A percentile compares a stretch with the other conserved stretches of the same genome.
These are phyloP conservation scores for Cryptocephalus primarius DNA, from an alignment of 2,888 invertebrate genomes.

Conservation along the genomic window DNA sequence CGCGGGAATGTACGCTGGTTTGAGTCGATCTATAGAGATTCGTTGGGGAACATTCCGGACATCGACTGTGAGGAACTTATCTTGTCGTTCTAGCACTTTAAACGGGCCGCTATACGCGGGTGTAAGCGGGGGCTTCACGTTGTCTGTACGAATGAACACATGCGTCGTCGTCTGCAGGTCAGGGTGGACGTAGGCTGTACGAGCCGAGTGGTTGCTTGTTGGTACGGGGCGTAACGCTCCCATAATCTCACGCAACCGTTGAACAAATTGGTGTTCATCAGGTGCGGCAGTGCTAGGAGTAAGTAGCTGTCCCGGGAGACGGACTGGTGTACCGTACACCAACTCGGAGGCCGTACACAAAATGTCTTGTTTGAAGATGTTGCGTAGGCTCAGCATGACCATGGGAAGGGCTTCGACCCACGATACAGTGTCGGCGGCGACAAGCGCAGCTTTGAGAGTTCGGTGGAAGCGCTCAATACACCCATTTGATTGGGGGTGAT, in stretches of 20 bases:
- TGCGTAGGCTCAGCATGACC: too few species aligned
- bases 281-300: not conserved
- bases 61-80: conserved; percentile 10
- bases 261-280: conserved; percentile 1
- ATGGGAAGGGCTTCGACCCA: too few species aligned
- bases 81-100: conserved; percentile 10
- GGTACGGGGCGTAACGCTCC: conserved; percentile 2
- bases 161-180: conserved; percentile 32
- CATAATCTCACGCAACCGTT: conserved; percentile 3
- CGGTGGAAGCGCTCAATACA: too few species aligned
- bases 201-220: not conserved
- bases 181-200: conserved; percentile 30
- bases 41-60: conserved; percentile 8
- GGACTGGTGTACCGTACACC: too few species aligned
- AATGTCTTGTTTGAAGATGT: too few species aligned
- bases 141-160: conserved; percentile 24
- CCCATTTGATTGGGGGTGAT: too few species aligned
- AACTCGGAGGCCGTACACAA: too few species aligned
- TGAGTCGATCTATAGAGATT: conserved; percentile 13
- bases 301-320: conserved; percentile 1
- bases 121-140: conserved; percentile 15
- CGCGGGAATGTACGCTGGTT: conserved; percentile 11
- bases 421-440: too few species aligned
- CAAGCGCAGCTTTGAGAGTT: too few species aligned
- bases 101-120: conserved; percentile 19